phyloP scores from a whole-genome alignment of 1,140 invertebrate species.

The Meteorus sp. region DNA sequence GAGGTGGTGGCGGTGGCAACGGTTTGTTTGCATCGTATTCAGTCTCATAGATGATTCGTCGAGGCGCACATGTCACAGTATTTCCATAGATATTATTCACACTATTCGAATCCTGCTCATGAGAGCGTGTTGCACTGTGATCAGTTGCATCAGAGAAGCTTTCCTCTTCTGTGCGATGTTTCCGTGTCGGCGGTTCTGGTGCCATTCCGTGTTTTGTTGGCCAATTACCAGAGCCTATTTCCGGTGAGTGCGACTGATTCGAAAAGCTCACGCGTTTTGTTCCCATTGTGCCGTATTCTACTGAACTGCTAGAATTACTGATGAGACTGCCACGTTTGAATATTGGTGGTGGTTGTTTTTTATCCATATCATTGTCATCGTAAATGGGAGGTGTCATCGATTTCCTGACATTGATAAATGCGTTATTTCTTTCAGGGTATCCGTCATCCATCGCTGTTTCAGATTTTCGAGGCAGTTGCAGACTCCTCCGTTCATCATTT shows the following conservation, averaged over 20 bases:
- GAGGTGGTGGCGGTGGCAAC: conserved; percentile 42
- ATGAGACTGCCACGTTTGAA: conserved; percentile 61
- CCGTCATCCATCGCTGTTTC: conserved; percentile 18
- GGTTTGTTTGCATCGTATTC: conserved; percentile 52
- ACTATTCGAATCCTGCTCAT: conserved; percentile 32
- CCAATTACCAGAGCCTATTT: conserved; percentile 48
- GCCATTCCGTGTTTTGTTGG: conserved; percentile 61
- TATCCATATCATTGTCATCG: conserved; percentile 32
- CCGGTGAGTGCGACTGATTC: conserved; percentile 40
- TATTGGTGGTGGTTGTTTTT: conserved; percentile 51
- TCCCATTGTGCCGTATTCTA: conserved; percentile 44
- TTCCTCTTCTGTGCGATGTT: conserved; percentile 44
- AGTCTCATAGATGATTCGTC: conserved; percentile 13
- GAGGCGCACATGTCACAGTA: background rate
- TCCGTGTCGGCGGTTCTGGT: conserved; percentile 60
- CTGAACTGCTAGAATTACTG: conserved; percentile 38
- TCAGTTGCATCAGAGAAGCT: conserved; percentile 32
- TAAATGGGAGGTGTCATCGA: conserved; percentile 25
- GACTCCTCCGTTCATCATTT: conserved; percentile 37
- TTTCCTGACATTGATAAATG: conserved; percentile 17
- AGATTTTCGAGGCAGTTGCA: conserved; percentile 34
- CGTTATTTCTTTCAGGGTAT: background rate
- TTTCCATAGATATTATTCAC: conserved; percentile 34
- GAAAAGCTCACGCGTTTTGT: conserved; percentile 62
- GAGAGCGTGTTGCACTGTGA: conserved; percentile 31